Base-by-base conservation (phyloP, 2,888 invertebrate genomes). In the Monopis laevigella region DNA sequence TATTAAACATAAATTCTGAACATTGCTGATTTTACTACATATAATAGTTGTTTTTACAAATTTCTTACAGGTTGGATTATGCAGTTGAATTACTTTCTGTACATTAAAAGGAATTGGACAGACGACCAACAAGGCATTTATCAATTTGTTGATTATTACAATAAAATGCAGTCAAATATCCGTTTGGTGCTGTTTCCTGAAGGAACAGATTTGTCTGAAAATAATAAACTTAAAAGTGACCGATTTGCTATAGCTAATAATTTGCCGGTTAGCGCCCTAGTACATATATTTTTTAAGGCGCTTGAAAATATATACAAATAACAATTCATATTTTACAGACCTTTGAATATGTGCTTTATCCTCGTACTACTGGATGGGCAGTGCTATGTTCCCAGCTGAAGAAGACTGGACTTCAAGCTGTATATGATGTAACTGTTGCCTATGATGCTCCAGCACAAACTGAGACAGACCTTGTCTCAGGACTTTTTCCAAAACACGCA, bases 401-500 rank as follows among this genome's bases (percentile, higher is more conserved):
- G 46, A 85, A 78, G 44, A 70, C 86, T 7, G 86, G 86, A 16
- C 66, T 94, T 40, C 85, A 87, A 46, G 88, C 91, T 1, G 82
- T 95, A n/a, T 93, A 93, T 63, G 94, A 95, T 62, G 82, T 93
- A 48, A 92, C 93, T 0, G 83, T 95, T n/a, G 90, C 87, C 0
- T 95, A 94, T 65, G 92, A 92, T 3, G 85, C 84, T 47, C 84
- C 84, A 10, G 90, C 92, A 1, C 90, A 92, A 62, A 88, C 86
- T 14, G 93, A 95, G 65, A 60, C 83, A 14, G 88, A 90, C 54
- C 67, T 93, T 35, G 55, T 90, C 5, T 70, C 71, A 12, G 93
- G 93, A 6, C 81, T 80, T 42, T 84, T 90, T 54, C 93, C 94
- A 0, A 82, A 82, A 46, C 85, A 89, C 57, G 88, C 93, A 8